Evolutionary conservation across 2,888 invertebrate genomes (phyloP).

Genomic region (Drosophila sordidula): DNA sequence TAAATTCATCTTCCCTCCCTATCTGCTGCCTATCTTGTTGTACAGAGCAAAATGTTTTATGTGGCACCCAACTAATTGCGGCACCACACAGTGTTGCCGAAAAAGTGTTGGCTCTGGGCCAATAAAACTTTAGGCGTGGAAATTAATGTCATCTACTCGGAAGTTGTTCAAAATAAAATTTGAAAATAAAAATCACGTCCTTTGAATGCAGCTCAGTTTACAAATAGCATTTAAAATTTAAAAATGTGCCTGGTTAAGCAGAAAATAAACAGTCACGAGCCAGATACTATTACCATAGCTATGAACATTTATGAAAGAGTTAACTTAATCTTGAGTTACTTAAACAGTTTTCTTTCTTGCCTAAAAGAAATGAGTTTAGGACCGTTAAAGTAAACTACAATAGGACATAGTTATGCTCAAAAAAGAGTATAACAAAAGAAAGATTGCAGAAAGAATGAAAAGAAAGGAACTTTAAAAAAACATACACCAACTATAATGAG

Average conservation of each 20-base stretch:
- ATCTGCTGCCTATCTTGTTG: background rate
- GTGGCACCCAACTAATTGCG: slow-evolving; percentile 31
- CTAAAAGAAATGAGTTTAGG: no score
- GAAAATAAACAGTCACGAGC: background rate
- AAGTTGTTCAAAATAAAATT: background rate
- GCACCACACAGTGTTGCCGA: slow-evolving; percentile 12
- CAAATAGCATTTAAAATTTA: no score
- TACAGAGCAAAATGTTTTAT: slow-evolving; percentile 25
- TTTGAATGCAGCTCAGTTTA: background rate
- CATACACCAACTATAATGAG: no score
- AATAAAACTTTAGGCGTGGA: slow-evolving; percentile 1
- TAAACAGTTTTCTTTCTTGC: no score
- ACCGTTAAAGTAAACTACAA: no score
- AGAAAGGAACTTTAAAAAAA: no score
- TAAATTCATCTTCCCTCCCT: slow-evolving; percentile 45
- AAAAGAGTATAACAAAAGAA: no score
- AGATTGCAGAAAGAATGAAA: no score
- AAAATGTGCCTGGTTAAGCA: background rate
- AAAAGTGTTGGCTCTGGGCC: slow-evolving; percentile 19
- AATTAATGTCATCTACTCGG: slow-evolving; percentile 2
- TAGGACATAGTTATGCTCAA: no score
- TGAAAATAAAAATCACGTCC: background rate
- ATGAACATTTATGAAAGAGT: no score
- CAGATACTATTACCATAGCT: no score
- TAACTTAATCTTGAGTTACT: no score